A percentile compares a stretch with the other conserved stretches of the same genome.
phyloP scores from a whole-genome alignment of 2,888 invertebrate genomes.

The Schizaphis graminum region DNA sequence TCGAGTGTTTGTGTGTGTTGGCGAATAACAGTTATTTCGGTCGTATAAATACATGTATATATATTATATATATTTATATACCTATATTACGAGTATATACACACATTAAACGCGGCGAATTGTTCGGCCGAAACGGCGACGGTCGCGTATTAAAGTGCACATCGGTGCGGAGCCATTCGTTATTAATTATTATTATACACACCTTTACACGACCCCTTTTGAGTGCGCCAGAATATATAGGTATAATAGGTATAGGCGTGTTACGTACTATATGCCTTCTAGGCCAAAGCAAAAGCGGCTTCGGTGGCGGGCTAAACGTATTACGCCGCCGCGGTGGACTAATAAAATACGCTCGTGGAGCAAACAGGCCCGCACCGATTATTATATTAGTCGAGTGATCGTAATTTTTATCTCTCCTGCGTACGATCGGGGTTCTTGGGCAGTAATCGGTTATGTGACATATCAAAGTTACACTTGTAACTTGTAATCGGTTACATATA shows the following conservation, averaged over 20 bases:
- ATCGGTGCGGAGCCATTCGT: background rate
- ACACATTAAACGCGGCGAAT: constrained; percentile 25
- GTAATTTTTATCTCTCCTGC: background rate
- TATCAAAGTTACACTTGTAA: background rate
- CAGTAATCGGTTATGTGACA: background rate
- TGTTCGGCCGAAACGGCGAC: constrained; percentile 22
- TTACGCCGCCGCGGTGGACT: background rate
- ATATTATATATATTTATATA: background rate
- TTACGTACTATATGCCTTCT: background rate
- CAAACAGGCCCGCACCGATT: background rate
- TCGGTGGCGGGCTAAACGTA: background rate
- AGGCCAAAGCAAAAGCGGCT: background rate
- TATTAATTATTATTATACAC: constrained; percentile 16
- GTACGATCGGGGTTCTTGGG: background rate
- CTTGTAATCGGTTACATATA: background rate
- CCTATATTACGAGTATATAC: background rate
- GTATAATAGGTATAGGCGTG: background rate
- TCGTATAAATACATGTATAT: background rate
- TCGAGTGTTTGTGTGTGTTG: background rate
- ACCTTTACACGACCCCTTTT: constrained; percentile 3
- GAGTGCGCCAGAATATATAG: background rate
- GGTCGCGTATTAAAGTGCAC: constrained; percentile 1
- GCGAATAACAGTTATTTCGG: constrained; percentile 6
- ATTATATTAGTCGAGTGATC: background rate
- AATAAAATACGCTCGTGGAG: background rate